Base-by-base conservation (phyloP, 2,113 vertebrate species). In the Brachionichthys hirsutus region DNA sequence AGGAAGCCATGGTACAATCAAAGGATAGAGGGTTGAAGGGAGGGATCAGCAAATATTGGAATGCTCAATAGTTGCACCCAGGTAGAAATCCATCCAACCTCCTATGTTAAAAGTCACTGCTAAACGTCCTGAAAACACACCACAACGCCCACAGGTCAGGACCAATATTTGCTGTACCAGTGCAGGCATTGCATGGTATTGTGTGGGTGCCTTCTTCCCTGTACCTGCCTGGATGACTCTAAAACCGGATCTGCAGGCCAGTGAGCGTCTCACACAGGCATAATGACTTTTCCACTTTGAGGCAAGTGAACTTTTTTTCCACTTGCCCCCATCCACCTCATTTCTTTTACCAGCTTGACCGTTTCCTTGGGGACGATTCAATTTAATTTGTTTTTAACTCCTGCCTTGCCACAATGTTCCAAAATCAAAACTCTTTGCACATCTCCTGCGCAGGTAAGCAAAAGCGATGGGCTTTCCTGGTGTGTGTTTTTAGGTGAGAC, bases 401-500 rank as follows among this genome's bases (percentile, higher is more conserved):
- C 34, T 43, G 35, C 7, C 12, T 30, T 45, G 34, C 65, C 40
- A 54, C 16, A 14, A 62, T 42, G 52, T 52, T 53, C 43, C 16
- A 18, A 70, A 66, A 51, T 56, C 34, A 57, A 30, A 56, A 58
- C 19, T 58, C 8, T 36, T 55, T 19, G 47, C 15, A 46, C 24
- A 53, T 48, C 20, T 44, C 48, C 53, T 45, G 58, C 35, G 45
- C 38, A 58, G 24, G 2, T 30, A 30, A 30, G 8, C 24, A 4
- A 30, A 71, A 54, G 53, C 43, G 34, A 38, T 12, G 22, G 9
- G 55, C 68, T 77, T 51, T 42, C 30, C 9, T 75, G 62, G 70
- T 67, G 62, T 70, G 60, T 74, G 57, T 73, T 62, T n/a, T 73
- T 8, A 49, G 67, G 52, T 70, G 43, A 48, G 79, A 81, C 75